These are phyloP conservation scores for Coenobita brevimanus DNA, from an alignment of 1,140 invertebrate species.

Conservation along the genomic window DNA sequence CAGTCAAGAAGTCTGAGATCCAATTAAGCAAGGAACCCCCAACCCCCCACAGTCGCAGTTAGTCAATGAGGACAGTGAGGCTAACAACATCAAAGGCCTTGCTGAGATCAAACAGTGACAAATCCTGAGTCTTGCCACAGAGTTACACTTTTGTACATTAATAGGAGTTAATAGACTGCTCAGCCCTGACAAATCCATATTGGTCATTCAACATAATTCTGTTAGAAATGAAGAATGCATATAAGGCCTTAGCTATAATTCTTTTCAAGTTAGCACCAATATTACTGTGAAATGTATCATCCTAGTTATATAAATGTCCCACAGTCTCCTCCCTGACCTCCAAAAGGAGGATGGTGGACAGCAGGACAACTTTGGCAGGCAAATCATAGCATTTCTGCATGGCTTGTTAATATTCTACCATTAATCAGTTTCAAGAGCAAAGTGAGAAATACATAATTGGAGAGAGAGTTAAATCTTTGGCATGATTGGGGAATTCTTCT, in stretches of 20 bases:
- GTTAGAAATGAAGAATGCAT: background rate
- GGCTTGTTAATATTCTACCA: too few species aligned
- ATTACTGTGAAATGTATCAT: too few species aligned
- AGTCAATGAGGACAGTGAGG: background rate
- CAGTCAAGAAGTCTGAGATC: background rate
- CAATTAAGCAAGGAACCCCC: background rate
- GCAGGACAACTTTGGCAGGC: too few species aligned
- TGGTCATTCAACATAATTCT: background rate
- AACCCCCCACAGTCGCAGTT: background rate
- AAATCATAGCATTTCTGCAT: too few species aligned
- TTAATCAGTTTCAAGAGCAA: too few species aligned
- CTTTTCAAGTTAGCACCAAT: too few species aligned
- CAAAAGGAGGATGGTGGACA: too few species aligned
- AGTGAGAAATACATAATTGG: too few species aligned
- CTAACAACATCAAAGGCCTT: conserved; percentile 9
- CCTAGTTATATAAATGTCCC: too few species aligned
- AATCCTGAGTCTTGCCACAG: background rate
- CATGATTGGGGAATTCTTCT: too few species aligned
- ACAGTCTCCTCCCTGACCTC: too few species aligned
- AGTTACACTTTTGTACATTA: conserved; percentile 5
- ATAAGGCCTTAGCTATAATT: background rate
- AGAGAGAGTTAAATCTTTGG: too few species aligned
- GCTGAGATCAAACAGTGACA: background rate
- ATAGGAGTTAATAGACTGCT: background rate
- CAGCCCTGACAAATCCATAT: background rate